phyloP scores from a whole-genome alignment of 37 sponge, comb jelly and placozoan species.

The Tethya wilhelma region DNA sequence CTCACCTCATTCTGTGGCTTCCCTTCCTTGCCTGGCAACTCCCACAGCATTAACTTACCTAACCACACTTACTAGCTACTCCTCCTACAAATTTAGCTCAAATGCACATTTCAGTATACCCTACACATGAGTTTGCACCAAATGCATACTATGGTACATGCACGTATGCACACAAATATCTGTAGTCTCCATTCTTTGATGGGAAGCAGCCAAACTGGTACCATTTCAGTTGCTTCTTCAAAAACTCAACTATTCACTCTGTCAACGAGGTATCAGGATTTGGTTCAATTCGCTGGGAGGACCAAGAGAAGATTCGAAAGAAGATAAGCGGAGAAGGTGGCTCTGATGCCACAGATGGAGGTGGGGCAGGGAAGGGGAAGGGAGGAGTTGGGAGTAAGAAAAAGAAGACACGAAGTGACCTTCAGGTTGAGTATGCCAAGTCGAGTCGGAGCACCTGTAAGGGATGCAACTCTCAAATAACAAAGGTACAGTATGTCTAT shows the following conservation, averaged over 20 bases:
- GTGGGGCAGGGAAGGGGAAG: not conserved
- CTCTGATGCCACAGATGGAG: not conserved
- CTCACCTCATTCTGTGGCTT: too few relatives aligned
- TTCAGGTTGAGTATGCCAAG: conserved; percentile 89
- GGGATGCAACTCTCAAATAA: conserved; percentile 77
- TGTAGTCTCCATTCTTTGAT: conserved; percentile 93
- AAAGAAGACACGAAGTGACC: conserved; percentile 35
- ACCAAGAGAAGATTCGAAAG: conserved; percentile 87
- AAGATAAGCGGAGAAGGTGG: conserved; percentile 61
- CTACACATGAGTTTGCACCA: not conserved
- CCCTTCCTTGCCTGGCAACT: too few relatives aligned
- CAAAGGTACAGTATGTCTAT: too few relatives aligned
- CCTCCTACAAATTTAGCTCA: not conserved
- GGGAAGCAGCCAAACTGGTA: conserved; percentile 97
- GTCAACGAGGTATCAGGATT: conserved; percentile 83
- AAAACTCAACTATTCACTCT: conserved; percentile 37
- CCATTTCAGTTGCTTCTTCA: conserved; percentile 95
- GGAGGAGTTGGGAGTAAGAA: not conserved
- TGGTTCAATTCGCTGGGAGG: conserved; percentile 87
- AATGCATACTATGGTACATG: too few relatives aligned
- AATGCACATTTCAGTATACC: too few relatives aligned
- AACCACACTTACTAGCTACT: not conserved
- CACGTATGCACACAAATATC: too few relatives aligned
- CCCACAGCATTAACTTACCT: too few relatives aligned
- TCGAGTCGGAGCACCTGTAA: conserved; percentile 80